Conservation (phyloP, 2,797 vertebrate genomes). For the Parotocinclus haroldoi region DNA sequence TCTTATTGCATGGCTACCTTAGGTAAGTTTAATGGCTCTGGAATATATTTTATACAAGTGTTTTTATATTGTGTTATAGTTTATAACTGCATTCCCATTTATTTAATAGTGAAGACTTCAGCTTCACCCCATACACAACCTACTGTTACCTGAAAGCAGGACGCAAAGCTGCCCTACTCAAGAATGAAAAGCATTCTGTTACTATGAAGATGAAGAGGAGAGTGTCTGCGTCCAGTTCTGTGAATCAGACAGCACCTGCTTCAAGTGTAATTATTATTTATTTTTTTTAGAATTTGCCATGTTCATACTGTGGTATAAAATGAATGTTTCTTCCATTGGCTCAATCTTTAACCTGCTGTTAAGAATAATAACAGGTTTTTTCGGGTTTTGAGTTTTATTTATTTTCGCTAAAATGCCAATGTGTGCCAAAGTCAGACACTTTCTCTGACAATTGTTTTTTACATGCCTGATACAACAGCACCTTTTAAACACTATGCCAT, state of each 20-base stretch:
- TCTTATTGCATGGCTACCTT: slow-evolving; percentile 86
- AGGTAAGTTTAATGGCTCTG: slow-evolving; percentile 63
- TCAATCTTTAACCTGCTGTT: no score
- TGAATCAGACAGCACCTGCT: not conserved
- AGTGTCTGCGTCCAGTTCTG: not conserved
- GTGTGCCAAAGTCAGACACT: no score
- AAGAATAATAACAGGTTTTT: no score
- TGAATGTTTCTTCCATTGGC: no score
- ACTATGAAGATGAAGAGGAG: slow-evolving; percentile 70
- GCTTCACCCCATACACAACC: slow-evolving; percentile 94
- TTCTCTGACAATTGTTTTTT: no score
- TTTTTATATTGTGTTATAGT: not conserved
- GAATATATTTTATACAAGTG: no score
- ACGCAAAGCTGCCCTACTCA: slow-evolving; percentile 80
- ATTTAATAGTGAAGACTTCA: slow-evolving; percentile 86
- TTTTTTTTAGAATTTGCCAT: not conserved
- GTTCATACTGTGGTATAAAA: not conserved
- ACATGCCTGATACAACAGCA: no score
- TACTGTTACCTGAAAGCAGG: slow-evolving; percentile 90
- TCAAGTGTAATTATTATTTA: slow-evolving; percentile 26
- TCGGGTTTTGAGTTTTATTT: no score
- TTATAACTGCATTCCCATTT: slow-evolving; percentile 2
- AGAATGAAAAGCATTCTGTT: slow-evolving; percentile 69
- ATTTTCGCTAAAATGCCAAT: no score
- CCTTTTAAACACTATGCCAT: no score